phyloP scores from a whole-genome alignment of 2,113 vertebrate genomes.

The Calidris pygmaea region DNA sequence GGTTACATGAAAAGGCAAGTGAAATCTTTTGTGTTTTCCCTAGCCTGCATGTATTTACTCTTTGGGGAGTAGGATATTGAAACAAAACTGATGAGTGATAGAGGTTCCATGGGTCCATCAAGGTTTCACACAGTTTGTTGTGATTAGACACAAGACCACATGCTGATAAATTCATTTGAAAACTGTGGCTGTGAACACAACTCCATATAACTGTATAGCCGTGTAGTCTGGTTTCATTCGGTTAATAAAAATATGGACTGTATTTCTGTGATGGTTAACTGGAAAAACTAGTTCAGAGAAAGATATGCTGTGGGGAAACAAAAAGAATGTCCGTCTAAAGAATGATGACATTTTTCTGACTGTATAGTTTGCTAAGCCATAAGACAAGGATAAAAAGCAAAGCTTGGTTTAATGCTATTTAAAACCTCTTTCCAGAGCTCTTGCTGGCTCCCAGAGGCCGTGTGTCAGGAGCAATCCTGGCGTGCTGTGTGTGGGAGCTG shows the following conservation, averaged over 20 bases:
- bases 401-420: not conserved
- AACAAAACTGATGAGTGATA: not conserved
- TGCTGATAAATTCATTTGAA: not conserved
- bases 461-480: not conserved
- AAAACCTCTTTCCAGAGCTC: not conserved
- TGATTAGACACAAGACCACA: not conserved
- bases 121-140: not conserved
- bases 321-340: not conserved
- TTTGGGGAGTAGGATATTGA: not conserved
- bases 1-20: not conserved
- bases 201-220: not conserved
- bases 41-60: not conserved
- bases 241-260: not conserved
- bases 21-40: not conserved
- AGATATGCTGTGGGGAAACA: not conserved
- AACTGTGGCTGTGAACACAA: not conserved
- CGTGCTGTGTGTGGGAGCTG: not conserved
- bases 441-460: not conserved
- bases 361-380: not conserved
- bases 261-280: not conserved
- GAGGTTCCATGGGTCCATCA: not conserved
- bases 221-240: not conserved
- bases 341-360: not conserved
- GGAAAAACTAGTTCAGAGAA: not conserved
- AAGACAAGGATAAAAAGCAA: not conserved